Evolutionary conservation across 2,797 vertebrate genomes (phyloP).

Genomic region (Tadarida brasiliensis): DNA sequence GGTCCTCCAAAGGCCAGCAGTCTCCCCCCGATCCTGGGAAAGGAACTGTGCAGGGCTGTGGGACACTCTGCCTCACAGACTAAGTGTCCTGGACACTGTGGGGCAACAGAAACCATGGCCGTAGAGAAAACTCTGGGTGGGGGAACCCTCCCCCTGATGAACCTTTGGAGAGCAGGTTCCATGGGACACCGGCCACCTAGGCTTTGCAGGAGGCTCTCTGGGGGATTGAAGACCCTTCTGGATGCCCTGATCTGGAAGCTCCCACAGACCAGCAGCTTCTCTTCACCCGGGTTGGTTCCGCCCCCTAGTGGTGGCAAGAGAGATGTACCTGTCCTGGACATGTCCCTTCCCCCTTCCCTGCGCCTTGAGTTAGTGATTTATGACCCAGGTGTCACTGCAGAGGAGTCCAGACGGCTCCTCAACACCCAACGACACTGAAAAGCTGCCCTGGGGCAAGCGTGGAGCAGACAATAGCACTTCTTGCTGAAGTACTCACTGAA

Average conservation of each 20-base stretch:
- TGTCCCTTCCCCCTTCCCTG: too few relatives aligned
- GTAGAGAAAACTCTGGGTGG: background rate
- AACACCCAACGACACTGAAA: rapidly evolving
- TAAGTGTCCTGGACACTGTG: background rate
- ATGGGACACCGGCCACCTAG: background rate
- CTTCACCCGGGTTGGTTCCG: background rate
- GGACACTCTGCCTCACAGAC: background rate
- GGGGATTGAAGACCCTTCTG: rapidly evolving
- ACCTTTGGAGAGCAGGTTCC: too few relatives aligned
- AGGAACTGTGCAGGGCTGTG: rapidly evolving
- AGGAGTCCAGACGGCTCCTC: too few relatives aligned
- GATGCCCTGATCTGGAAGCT: rapidly evolving
- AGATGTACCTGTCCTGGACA: rapidly evolving
- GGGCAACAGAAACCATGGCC: background rate
- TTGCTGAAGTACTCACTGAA: background rate
- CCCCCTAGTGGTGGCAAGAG: background rate
- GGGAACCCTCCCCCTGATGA: background rate
- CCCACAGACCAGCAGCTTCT: rapidly evolving
- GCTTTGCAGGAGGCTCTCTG: background rate
- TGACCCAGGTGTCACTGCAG: background rate
- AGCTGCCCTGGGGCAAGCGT: background rate
- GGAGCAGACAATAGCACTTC: rapidly evolving
- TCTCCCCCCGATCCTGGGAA: rapidly evolving
- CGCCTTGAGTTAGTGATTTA: rapidly evolving
- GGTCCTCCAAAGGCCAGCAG: background rate